Percentiles rank a stretch among this genome's conserved stretches.
phyloP scores from a whole-genome alignment of 2,113 vertebrate genomes.

The Cyprinodon tularosa region DNA sequence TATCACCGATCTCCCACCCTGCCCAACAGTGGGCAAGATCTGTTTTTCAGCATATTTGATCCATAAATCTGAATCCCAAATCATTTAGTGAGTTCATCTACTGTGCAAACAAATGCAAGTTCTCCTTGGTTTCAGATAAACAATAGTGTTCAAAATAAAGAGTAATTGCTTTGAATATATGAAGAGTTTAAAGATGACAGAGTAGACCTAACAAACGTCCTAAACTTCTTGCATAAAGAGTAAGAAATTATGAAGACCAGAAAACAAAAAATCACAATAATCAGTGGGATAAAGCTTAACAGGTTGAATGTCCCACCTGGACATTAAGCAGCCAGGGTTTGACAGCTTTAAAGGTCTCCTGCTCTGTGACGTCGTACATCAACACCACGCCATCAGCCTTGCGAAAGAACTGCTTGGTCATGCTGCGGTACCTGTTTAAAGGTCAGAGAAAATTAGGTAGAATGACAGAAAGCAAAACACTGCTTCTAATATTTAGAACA shows the following conservation, averaged over 20 bases:
- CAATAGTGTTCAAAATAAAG: no score
- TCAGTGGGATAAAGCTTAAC: not conserved
- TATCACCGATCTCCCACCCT: not conserved
- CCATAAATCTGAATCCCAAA: no score
- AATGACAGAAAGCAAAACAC: not conserved
- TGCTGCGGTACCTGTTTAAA: conserved; percentile 85
- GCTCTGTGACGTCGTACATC: conserved; percentile 90
- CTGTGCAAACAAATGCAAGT: no score
- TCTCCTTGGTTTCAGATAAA: no score
- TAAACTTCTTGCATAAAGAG: no score
- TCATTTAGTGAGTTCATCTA: no score
- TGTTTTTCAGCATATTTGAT: not conserved
- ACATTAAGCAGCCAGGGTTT: conserved; percentile 87
- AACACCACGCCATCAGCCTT: conserved; percentile 91
- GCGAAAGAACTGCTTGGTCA: conserved; percentile 95
- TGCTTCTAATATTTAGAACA: not conserved
- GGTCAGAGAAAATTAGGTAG: not conserved
- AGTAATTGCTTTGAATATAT: no score
- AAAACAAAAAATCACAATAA: not conserved
- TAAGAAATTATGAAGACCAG: not conserved
- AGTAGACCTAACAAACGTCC: no score
- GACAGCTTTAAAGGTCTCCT: conserved; percentile 85
- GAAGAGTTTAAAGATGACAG: no score
- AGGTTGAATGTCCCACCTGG: conserved; percentile 77
- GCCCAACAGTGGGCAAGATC: not conserved